phyloP scores from a whole-genome alignment of 2,888 invertebrate species.

The Serripes groenlandicus region DNA sequence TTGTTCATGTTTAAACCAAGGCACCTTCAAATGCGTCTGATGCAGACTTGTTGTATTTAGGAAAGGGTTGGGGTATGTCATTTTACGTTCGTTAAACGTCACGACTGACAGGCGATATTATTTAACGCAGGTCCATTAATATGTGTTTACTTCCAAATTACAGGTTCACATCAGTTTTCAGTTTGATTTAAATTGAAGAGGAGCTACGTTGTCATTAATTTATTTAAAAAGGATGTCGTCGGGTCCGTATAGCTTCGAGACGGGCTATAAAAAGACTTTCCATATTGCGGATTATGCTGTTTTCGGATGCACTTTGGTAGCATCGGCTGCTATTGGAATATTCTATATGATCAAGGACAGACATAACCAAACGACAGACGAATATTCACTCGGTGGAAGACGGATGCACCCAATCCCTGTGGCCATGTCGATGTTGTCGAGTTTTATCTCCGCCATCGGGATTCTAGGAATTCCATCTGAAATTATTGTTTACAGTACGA shows the following conservation, averaged over 20 bases:
- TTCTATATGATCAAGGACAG: constrained; percentile 78
- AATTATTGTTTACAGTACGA: constrained; percentile 80
- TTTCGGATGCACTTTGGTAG: constrained; percentile 70
- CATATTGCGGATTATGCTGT: constrained; percentile 77
- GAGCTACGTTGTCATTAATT: too few relatives aligned
- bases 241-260: constrained; percentile 65
- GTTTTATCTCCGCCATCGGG: constrained; percentile 84
- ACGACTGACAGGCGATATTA: too few relatives aligned
- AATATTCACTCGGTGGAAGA: constrained; percentile 79
- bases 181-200: too few relatives aligned
- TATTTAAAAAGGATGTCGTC: constrained; percentile 40
- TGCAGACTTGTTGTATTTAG: too few relatives aligned
- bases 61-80: too few relatives aligned
- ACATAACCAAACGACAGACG: constrained; percentile 72
- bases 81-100: too few relatives aligned
- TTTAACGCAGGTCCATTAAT: too few relatives aligned
- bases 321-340: constrained; percentile 79
- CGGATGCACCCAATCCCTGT: constrained; percentile 80
- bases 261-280: constrained; percentile 59
- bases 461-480: constrained; percentile 82
- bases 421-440: constrained; percentile 81
- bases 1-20: too few relatives aligned
- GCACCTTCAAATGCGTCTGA: too few relatives aligned
- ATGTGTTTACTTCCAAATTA: too few relatives aligned
- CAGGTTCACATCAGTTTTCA: too few relatives aligned